Conservation (phyloP, 1,140 invertebrate genomes). For the Leptopilina boulardi region DNA sequence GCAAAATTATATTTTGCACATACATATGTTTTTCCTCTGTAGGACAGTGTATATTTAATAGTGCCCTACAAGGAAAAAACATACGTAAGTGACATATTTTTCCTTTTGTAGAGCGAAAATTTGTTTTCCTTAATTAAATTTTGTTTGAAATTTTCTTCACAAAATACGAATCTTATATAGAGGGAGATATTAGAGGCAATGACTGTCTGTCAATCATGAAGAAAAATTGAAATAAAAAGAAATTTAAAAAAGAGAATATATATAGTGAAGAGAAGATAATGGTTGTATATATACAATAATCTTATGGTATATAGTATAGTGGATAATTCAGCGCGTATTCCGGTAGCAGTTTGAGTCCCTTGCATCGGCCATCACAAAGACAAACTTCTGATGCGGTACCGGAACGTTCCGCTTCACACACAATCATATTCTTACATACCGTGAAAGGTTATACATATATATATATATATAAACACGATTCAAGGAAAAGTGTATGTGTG, state of each 20-base stretch:
- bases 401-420: constrained; percentile 68
- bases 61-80: too few relatives aligned
- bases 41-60: too few relatives aligned
- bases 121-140: too few relatives aligned
- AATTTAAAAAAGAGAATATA: constrained; percentile 46
- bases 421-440: constrained; percentile 69
- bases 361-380: constrained; percentile 73
- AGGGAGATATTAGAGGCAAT: too few relatives aligned
- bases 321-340: constrained; percentile 75
- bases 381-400: constrained; percentile 71
- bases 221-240: constrained; percentile 43
- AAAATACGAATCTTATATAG: too few relatives aligned
- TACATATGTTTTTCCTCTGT: too few relatives aligned
- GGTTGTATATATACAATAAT: constrained; percentile 63
- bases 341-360: constrained; percentile 70
- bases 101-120: too few relatives aligned
- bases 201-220: constrained; percentile 30
- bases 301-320: constrained; percentile 62
- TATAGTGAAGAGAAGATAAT: constrained; percentile 55
- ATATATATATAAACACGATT: constrained; percentile 52
- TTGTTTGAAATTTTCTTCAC: background rate
- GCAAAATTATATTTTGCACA: too few relatives aligned
- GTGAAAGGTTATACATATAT: constrained; percentile 55
- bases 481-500: constrained; percentile 37
- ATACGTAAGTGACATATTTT: too few relatives aligned